Evolutionary conservation across 92 coral and sea anemone genomes (phyloP).

Genomic region (Galaxea fascicularis): DNA sequence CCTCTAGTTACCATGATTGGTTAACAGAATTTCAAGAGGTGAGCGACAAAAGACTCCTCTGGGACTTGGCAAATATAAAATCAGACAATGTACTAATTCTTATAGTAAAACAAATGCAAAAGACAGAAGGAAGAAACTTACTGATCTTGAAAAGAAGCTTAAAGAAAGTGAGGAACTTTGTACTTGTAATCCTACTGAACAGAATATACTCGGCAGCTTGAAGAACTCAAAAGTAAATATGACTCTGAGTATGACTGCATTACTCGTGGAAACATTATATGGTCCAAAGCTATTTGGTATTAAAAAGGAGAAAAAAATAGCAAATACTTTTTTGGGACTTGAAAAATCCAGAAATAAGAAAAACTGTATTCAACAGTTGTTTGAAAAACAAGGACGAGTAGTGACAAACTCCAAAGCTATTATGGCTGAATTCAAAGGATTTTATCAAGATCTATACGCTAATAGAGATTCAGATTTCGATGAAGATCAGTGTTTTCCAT

Average conservation of each 20-base stretch:
- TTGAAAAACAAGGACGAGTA: neutral
- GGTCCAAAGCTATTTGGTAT: slow-evolving; percentile 43
- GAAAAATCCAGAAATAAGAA: slow-evolving; percentile 32
- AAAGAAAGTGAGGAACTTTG: too few species aligned
- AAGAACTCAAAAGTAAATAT: too few species aligned
- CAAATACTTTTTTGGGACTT: slow-evolving; percentile 40
- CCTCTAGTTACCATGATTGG: too few species aligned
- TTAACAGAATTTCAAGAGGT: too few species aligned
- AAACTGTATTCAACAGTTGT: slow-evolving; percentile 35
- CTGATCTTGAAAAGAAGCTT: neutral
- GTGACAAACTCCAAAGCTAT: neutral
- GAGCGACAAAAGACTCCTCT: too few species aligned
- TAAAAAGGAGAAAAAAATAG: slow-evolving; percentile 59
- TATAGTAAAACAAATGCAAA: slow-evolving; percentile 13
- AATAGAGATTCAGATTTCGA: slow-evolving; percentile 7
- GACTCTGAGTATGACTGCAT: too few species aligned
- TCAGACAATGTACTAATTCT: slow-evolving; percentile 2
- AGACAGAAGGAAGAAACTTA: neutral
- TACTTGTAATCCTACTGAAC: too few species aligned
- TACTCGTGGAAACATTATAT: too few species aligned
- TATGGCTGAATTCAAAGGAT: neutral
- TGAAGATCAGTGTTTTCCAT: neutral
- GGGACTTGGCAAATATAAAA: slow-evolving; percentile 27
- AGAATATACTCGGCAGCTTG: too few species aligned
- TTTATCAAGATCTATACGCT: too few species aligned